Evolutionary conservation across 2,113 vertebrate species (phyloP).

Genomic region (Grantiella picta): DNA sequence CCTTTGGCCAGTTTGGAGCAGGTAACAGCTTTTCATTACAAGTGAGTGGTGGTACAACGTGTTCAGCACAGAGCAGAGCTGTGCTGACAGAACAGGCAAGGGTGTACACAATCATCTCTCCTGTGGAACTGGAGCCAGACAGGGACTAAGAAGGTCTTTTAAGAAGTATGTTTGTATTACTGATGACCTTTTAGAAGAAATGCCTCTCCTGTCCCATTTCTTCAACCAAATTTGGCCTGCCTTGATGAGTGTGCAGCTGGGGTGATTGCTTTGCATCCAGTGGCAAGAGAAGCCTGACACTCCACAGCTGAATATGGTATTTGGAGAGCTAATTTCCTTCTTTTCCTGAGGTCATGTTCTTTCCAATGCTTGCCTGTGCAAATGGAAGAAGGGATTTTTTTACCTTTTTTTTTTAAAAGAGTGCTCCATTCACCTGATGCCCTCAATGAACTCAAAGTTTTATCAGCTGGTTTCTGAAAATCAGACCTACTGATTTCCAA

Average conservation of each 20-base stretch:
- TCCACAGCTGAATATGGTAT: background rate
- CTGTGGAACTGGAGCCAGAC: background rate
- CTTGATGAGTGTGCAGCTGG: background rate
- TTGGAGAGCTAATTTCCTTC: background rate
- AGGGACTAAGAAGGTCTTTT: background rate
- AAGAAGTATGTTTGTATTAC: background rate
- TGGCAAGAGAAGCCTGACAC: background rate
- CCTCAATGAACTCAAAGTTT: background rate
- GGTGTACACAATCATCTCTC: background rate
- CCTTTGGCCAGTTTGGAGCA: background rate
- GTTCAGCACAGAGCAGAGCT: background rate
- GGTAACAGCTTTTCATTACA: background rate
- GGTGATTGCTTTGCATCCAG: background rate
- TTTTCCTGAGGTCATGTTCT: background rate
- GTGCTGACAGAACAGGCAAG: background rate
- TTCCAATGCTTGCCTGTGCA: background rate
- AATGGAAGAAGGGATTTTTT: background rate
- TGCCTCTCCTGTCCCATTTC: background rate
- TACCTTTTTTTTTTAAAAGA: background rate
- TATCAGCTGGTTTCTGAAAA: background rate
- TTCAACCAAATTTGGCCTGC: background rate
- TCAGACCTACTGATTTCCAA: background rate
- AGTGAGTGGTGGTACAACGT: background rate
- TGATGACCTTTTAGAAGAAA: slow-evolving; percentile 31
- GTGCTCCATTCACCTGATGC: background rate